Evolutionary conservation across 2,888 invertebrate species (phyloP).

Genomic region (Eueremaeus valkanovi): DNA sequence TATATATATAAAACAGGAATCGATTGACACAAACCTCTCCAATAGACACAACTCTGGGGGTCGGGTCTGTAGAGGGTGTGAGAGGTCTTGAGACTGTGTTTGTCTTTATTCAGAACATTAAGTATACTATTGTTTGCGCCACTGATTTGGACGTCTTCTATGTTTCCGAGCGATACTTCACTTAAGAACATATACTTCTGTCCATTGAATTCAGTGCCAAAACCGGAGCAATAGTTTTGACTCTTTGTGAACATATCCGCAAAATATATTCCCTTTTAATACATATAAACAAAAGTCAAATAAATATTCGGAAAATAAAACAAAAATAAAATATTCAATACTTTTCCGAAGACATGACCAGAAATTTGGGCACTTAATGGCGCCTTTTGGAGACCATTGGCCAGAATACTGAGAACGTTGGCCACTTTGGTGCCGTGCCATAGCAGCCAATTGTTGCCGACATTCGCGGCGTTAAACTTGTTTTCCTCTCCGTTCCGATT

Average conservation of each 20-base stretch:
- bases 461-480: conserved; percentile 10
- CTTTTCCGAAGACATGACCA: conserved; percentile 55
- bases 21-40: conserved; percentile 44
- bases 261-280: conserved; percentile 55
- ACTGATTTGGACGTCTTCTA: conserved; percentile 42
- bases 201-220: conserved; percentile 47
- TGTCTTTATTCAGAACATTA: conserved; percentile 42
- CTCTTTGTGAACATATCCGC: conserved; percentile 57
- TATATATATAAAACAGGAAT: not conserved
- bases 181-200: conserved; percentile 55
- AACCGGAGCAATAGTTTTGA: conserved; percentile 52
- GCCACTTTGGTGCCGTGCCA: conserved; percentile 57
- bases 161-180: conserved; percentile 51
- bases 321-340: conserved; percentile 42
- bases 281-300: conserved; percentile 48
- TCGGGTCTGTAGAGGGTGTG: conserved; percentile 46
- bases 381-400: conserved; percentile 55
- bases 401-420: conserved; percentile 56
- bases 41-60: conserved; percentile 44
- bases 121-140: conserved; percentile 41
- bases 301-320: conserved; percentile 45
- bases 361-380: conserved; percentile 54
- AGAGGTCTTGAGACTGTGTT: conserved; percentile 45
- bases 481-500: conserved; percentile 44
- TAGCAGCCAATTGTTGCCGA: conserved; percentile 50